These are phyloP conservation scores for Acrobasis suavella DNA, from an alignment of 2,888 invertebrate genomes.

Conservation along the genomic window DNA sequence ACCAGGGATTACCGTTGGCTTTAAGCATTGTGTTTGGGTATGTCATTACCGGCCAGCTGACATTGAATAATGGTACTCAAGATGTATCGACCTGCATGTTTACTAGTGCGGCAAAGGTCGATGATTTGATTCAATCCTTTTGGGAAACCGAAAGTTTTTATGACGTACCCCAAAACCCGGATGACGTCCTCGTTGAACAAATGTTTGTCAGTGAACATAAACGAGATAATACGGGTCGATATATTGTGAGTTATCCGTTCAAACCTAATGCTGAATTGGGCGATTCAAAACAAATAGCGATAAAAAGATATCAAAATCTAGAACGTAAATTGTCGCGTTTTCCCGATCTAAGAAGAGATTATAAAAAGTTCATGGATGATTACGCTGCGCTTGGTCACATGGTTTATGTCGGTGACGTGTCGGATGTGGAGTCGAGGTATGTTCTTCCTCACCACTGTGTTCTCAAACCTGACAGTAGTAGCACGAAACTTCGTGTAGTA, in stretches of 20 bases:
- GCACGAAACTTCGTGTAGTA: not conserved
- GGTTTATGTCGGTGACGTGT: not conserved
- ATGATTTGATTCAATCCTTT: not conserved
- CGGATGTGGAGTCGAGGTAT: not conserved
- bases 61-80: not conserved
- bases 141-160: not conserved
- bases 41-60: not conserved
- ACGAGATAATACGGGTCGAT: not conserved
- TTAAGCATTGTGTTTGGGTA: not conserved
- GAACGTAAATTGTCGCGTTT: not conserved
- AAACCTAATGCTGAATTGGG: not conserved
- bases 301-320: not conserved
- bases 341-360: not conserved
- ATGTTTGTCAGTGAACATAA: not conserved
- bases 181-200: not conserved
- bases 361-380: not conserved
- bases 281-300: not conserved
- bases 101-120: not conserved
- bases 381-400: not conserved
- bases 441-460: not conserved
- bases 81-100: not conserved
- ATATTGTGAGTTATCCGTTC: not conserved
- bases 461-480: not conserved
- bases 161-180: not conserved
- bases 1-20: not conserved